Base-by-base conservation (phyloP, 2,113 vertebrate species). In the Periophthalmodon schlosseri region DNA sequence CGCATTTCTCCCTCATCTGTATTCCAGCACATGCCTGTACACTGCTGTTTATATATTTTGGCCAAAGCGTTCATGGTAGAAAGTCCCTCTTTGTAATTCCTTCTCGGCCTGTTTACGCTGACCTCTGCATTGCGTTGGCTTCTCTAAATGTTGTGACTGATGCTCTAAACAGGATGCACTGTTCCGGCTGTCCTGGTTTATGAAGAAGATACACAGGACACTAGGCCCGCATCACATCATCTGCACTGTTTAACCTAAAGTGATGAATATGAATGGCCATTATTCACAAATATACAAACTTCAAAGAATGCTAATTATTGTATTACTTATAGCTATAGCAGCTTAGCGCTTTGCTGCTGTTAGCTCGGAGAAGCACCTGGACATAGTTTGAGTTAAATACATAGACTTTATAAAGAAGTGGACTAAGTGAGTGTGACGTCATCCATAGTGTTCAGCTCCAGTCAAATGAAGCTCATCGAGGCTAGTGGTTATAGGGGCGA, bases 111-210 rank as follows among this genome's bases (percentile, higher is more conserved):
- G 79, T 89, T 88, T 87, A 87, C 68, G 21, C 7, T 18, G 84
- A 70, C 73, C 68, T 57, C 70, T 15, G 2, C 72, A 61, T 49
- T 2, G 4, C 44, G 73, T 74, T 83, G 75, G 72, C 60, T 70
- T 76, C 50, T 82, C 68, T 77, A 80, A 88, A 88, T 77, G 87
- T 91, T 89, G 82, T 83, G 85, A 86, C 47, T 56, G 77, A 77
- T 47, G 72, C 47, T 76, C 81, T 77, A 93, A 93, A 91, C 90
- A 91, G 90, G 86, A 91, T 82, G 79, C 77, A 74, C 78, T 67
- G 81, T 83, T 34, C 76, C 76, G 73, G 57, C 44, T 21, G 47
- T 72, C 34, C 75, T 47, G 44, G 75, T 89, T 85, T 87, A 84
- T 39, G 21, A 16, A 39, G 47, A 46, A 39, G 69, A 83, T 67